phyloP scores from a whole-genome alignment of 1,140 invertebrate species.

The Eriocheir sinensis region DNA sequence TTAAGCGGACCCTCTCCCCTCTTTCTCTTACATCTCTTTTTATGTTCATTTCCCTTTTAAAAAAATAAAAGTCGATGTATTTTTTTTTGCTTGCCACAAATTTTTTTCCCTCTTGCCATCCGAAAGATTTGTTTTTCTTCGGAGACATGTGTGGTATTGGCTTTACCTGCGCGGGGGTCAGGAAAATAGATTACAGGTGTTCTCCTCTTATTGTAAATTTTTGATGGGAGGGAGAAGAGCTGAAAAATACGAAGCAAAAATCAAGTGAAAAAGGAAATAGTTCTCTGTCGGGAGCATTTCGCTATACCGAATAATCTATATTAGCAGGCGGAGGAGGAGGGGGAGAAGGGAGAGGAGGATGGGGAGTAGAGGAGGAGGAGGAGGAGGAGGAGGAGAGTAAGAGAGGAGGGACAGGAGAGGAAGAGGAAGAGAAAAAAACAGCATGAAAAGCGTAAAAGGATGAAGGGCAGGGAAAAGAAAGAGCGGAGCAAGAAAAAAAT shows the following conservation, averaged over 20 bases:
- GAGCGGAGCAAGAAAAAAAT: too few relatives aligned
- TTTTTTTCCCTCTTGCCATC: not conserved
- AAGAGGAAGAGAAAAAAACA: too few relatives aligned
- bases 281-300: not conserved
- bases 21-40: conserved; percentile 3
- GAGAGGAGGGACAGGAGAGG: too few relatives aligned
- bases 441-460: too few relatives aligned
- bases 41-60: not conserved
- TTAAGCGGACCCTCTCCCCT: not conserved
- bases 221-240: not conserved
- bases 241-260: not conserved
- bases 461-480: too few relatives aligned
- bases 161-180: not conserved
- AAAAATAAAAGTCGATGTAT: not conserved
- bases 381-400: too few relatives aligned
- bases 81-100: not conserved
- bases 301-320: not conserved
- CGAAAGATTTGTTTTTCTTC: too few relatives aligned
- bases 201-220: not conserved
- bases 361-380: not conserved
- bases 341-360: not conserved
- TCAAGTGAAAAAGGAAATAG: not conserved
- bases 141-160: not conserved
- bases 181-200: not conserved
- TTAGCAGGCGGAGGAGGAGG: not conserved